These are phyloP conservation scores for Gallinago media DNA, from an alignment of 2,113 vertebrate species.

Conservation along the genomic window DNA sequence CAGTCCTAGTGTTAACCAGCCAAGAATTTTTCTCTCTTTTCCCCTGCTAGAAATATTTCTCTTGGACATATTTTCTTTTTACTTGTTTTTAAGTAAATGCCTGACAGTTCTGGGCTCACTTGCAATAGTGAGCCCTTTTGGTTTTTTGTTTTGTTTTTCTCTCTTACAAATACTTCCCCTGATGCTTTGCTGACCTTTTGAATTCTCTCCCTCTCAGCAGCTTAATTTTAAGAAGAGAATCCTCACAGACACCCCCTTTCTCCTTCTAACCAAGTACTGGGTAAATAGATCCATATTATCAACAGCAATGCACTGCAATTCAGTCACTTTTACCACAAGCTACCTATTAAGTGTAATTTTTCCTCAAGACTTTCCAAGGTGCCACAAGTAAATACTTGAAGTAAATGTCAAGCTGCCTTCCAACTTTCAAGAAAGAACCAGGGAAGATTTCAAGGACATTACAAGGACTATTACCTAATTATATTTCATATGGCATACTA, in stretches of 20 bases:
- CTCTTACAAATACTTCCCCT: constrained; percentile 31
- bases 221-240: background rate
- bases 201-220: constrained; percentile 29
- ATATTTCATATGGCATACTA: background rate
- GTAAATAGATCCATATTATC: background rate
- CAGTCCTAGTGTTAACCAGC: background rate
- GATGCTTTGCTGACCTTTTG: constrained; percentile 55
- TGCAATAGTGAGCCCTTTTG: background rate
- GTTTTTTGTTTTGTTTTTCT: constrained; percentile 33
- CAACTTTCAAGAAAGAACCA: background rate
- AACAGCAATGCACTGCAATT: background rate
- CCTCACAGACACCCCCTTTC: background rate
- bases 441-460: background rate
- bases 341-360: constrained; percentile 16
- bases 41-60: background rate
- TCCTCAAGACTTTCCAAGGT: background rate
- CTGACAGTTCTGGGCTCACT: constrained; percentile 31
- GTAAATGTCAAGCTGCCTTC: background rate
- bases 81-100: constrained; percentile 14
- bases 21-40: background rate
- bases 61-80: background rate
- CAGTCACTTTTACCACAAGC: background rate
- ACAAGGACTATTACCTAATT: background rate
- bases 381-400: constrained; percentile 26
- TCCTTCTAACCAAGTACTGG: background rate